Percentiles rank a stretch among this genome's conserved stretches.
phyloP scores from a whole-genome alignment of 2,888 invertebrate species.

The Hemaris fuciformis region DNA sequence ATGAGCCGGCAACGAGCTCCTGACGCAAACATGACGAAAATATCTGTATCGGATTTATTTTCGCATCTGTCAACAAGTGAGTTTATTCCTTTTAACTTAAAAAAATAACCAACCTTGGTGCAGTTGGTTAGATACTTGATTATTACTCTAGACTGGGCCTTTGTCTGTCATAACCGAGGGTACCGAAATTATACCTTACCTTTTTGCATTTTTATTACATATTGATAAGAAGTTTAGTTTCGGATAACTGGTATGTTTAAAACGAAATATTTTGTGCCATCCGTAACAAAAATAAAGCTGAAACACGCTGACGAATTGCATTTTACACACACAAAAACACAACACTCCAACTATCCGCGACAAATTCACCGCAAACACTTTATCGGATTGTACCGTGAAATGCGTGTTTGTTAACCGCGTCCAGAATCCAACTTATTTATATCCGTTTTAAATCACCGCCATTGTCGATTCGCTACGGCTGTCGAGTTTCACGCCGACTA shows the following conservation, averaged over 20 bases:
- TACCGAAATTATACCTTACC: no score
- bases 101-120: no score
- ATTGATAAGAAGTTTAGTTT: no score
- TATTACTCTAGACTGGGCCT: no score
- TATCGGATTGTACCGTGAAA: slow-evolving; percentile 68
- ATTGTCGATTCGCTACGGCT: slow-evolving; percentile 72
- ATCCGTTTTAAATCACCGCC: slow-evolving; percentile 71
- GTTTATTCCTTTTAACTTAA: not conserved
- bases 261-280: not conserved
- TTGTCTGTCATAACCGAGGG: no score
- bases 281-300: not conserved
- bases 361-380: slow-evolving; percentile 60
- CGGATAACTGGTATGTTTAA: no score
- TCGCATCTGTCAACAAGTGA: not conserved
- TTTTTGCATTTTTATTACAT: no score
- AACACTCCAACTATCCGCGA: slow-evolving; percentile 47
- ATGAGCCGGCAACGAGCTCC: not conserved
- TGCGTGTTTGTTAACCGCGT: slow-evolving; percentile 74
- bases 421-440: slow-evolving; percentile 75
- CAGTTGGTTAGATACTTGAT: no score
- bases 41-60: not conserved
- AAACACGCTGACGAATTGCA: not conserved
- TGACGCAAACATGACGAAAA: not conserved
- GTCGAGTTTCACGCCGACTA: slow-evolving; percentile 59
- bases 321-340: slow-evolving; percentile 26